Conservation (phyloP, 2,113 vertebrate species). For the rat (Rattus norvegicus) region GRCr8 NC_086023.1:146019501-146020000, state of each 20-base stretch:
- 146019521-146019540: not conserved
- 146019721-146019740: not conserved
- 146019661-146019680: not conserved
- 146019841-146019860: not conserved
- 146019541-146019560: rapidly evolving
- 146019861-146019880: not conserved
- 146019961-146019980: not conserved
- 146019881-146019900: no score
- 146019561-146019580: not conserved
- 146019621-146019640: slow-evolving; percentile 11
- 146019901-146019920: not conserved
- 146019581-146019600: not conserved
- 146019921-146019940: not conserved
- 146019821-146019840: not conserved
- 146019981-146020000: not conserved
- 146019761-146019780: not conserved
- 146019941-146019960: not conserved
- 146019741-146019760: not conserved
- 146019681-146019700: not conserved
- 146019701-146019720: not conserved
- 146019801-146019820: no score
- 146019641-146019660: not conserved
- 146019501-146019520: not conserved
- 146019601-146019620: not conserved
- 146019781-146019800: not conserved